Base-by-base conservation (phyloP, 2,888 invertebrate genomes). In the Formica aserva region DNA sequence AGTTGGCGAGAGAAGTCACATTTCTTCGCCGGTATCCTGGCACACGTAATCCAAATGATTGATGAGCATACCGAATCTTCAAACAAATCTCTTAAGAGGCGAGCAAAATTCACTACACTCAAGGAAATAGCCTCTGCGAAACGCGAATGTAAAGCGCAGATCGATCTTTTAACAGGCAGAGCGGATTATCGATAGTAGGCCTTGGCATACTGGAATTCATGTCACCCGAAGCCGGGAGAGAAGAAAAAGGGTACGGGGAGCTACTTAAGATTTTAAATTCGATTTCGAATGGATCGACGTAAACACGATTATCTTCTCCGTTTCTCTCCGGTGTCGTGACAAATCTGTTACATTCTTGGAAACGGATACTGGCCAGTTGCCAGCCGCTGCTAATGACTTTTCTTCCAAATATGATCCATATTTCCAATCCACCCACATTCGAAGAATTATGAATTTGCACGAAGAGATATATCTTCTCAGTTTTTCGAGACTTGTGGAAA, bases 291-390 rank as follows among this genome's bases (percentile, higher is more conserved):
- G 88, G 91, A 88, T 84, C 83, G 88, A 90, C 89, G 90, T 92
- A 92, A 92, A 92, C 90, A 91, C 90, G 90, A 93, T 92, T 93
- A 92, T 92, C 90, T 89, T 86, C 86, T 87, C 86, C 66, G 85
- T 76, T 76, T 86, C 80, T 76, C 80, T 85, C 82, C 87, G 78
- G 83, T 90, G 90, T 90, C 90, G 91, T 92, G 92, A 92, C 92
- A 93, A 94, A 94, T 94, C 92, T 92, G 93, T 93, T 92, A 93
- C 92, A 93, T 92, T 93, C 92, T 93, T 92, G 92, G 92, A 94
- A 93, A 90, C 90, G 90, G 87, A 91, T 91, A 91, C 92, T 94
- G 94, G 94, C 92, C 72, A 26, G 22, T 71, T 77, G 94, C 94
- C 94, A 94, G 92, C 83, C 84, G 82, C 89, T 89, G 89, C 91